Percentiles rank a stretch among this genome's conserved stretches.
These are phyloP conservation scores for Chrysopa pallens DNA, from an alignment of 1,140 invertebrate genomes.

Conservation along the genomic window DNA sequence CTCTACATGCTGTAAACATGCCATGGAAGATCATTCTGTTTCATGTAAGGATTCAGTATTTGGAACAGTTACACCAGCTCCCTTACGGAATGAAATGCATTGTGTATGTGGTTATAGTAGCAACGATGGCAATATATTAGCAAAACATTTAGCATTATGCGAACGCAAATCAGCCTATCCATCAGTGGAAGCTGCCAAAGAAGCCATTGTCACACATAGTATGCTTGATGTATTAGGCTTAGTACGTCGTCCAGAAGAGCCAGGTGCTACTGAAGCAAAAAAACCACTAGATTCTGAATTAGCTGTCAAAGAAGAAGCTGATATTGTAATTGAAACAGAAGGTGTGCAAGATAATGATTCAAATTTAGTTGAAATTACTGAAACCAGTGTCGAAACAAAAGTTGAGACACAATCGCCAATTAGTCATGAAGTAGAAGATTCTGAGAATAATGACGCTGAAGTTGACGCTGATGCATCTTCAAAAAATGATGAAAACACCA, in stretches of 20 bases:
- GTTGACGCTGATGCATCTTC: background rate
- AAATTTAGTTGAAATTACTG: background rate
- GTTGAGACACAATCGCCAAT: background rate
- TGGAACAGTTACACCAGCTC: constrained; percentile 27
- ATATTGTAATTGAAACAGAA: background rate
- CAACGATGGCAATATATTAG: constrained; percentile 44
- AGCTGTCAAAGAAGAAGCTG: background rate
- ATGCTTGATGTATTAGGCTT: constrained; percentile 34
- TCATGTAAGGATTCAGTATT: constrained; percentile 37
- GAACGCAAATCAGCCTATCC: constrained; percentile 40
- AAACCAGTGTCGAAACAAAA: background rate
- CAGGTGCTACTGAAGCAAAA: background rate
- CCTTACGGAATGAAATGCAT: constrained; percentile 38
- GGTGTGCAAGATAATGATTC: background rate
- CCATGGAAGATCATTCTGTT: constrained; percentile 48
- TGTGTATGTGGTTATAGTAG: constrained; percentile 57
- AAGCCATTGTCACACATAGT: constrained; percentile 31
- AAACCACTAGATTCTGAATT: background rate
- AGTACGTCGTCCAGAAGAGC: constrained; percentile 22
- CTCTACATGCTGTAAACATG: constrained; percentile 52
- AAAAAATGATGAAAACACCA: background rate
- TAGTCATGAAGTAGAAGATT: background rate
- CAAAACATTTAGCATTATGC: constrained; percentile 40
- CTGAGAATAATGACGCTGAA: background rate
- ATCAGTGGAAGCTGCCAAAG: constrained; percentile 31